These are phyloP conservation scores for Sitobion miscanthi DNA, from an alignment of 1,140 invertebrate species.

Conservation along the genomic window DNA sequence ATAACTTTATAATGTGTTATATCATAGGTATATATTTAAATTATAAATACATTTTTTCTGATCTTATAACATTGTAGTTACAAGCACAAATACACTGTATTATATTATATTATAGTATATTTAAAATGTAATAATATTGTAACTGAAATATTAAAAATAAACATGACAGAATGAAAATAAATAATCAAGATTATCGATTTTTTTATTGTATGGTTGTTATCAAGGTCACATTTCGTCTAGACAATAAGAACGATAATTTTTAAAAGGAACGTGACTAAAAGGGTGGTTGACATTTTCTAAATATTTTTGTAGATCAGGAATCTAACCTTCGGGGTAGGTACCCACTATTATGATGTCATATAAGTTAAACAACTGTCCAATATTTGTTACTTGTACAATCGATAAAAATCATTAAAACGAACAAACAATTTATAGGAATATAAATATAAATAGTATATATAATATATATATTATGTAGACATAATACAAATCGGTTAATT, in stretches of 20 bases:
- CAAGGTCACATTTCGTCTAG: conserved; percentile 24
- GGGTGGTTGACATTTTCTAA: conserved; percentile 18
- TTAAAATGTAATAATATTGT: neutral
- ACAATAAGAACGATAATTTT: conserved; percentile 2
- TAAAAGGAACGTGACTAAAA: neutral
- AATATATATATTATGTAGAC: neutral
- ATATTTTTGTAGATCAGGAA: conserved; percentile 30
- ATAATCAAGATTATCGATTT: neutral
- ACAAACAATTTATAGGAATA: neutral
- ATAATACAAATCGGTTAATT: neutral
- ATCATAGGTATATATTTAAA: neutral
- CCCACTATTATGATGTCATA: neutral
- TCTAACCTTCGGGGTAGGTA: neutral
- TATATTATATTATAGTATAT: no score
- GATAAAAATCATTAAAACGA: neutral
- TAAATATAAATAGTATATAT: neutral
- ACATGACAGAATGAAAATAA: neutral
- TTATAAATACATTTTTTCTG: neutral
- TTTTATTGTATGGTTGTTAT: neutral
- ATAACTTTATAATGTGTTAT: neutral
- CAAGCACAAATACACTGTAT: neutral
- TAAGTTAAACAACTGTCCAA: neutral
- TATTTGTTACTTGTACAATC: neutral
- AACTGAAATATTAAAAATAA: neutral
- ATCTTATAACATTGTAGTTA: neutral